Evolutionary conservation across 2,888 invertebrate species (phyloP).

Genomic region (Lamproptera curius): DNA sequence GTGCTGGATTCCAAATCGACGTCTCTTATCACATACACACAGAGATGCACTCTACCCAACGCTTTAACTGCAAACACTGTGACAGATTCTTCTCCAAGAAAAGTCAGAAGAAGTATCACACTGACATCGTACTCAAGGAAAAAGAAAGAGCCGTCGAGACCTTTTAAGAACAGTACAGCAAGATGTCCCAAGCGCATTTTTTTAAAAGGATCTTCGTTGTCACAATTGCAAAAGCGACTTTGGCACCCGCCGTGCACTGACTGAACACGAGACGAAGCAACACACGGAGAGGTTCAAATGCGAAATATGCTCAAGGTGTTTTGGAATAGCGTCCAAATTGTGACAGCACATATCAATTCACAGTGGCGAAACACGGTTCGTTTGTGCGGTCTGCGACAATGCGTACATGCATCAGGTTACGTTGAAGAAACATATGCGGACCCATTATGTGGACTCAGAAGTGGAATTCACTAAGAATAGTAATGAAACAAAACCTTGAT

Average conservation of each 20-base stretch:
- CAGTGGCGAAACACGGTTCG: slow-evolving; percentile 55
- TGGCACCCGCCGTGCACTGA: slow-evolving; percentile 38
- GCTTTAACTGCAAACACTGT: slow-evolving; percentile 49
- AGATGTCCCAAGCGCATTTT: slow-evolving; percentile 46
- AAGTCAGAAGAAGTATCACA: slow-evolving; percentile 61
- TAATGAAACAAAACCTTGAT: too few species aligned
- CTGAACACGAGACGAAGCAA: slow-evolving; percentile 44
- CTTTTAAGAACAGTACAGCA: slow-evolving; percentile 50
- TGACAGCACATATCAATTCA: slow-evolving; percentile 61
- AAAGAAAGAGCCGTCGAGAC: slow-evolving; percentile 34
- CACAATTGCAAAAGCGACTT: slow-evolving; percentile 41
- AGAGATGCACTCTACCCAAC: slow-evolving; percentile 38
- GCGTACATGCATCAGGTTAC: slow-evolving; percentile 60
- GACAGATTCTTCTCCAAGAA: slow-evolving; percentile 56
- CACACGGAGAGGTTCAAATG: slow-evolving; percentile 67
- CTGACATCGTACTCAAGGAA: slow-evolving; percentile 48
- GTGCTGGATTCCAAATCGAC: slow-evolving; percentile 45
- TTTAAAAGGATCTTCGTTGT: slow-evolving; percentile 40
- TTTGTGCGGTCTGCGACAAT: slow-evolving; percentile 60
- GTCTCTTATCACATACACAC: slow-evolving; percentile 43
- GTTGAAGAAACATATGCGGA: slow-evolving; percentile 58
- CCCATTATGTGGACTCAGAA: too few species aligned
- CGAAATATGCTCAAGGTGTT: slow-evolving; percentile 60
- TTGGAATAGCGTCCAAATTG: slow-evolving; percentile 59
- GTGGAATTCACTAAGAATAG: too few species aligned